Base-by-base conservation (phyloP, 2,888 invertebrate species). In the Petrophora chlorosata region DNA sequence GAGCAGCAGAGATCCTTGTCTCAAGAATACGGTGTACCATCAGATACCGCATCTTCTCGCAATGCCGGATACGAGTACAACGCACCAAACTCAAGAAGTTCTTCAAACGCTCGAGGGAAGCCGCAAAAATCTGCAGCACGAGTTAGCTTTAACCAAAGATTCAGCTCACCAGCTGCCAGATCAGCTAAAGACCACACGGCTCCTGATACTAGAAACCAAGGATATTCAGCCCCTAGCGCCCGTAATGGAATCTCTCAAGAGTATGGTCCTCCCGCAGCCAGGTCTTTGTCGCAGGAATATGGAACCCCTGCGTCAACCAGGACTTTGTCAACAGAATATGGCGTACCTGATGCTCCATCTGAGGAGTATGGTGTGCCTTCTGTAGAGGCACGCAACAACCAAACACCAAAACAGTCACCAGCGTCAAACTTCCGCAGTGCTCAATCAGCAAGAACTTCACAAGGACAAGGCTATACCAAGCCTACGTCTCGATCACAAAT, bases 21-120 rank as follows among this genome's bases (percentile, higher is more conserved):
- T 38, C 80, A 84, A 46, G 84, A 85, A 39, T 92, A 92, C 52
- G 91, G 91, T 14, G 85, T 82, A 12, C 91, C 92, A 22, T 54
- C 67, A 16, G 67, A 67, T 3, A 12, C 34, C 10, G 5, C 85
- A 1, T 64, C 80, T 34, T 72, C 74, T 3, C 77, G 79, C 3
- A 68, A 67, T 43, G 52, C 65, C 3, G 48, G 48, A 5, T 42
- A 48, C 16, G 42, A 91, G 32, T 86, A 89, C 59, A 89, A 82
- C 61, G 79, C 86, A 5, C 76, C 75, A 2, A 73, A 83, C 41
- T 76, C 81, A 1, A 79, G 79, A 45, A 75, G 76, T 9, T 73
- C 79, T 0, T 59, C 77, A 0, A 79, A 85, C 36, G 85, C 84
- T 38, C 63, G 80, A 34, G 25, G 32, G 16, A 22, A 29, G 13